A percentile compares a stretch with the other conserved stretches of the same genome.
These are phyloP conservation scores for Rhynchotus rufescens DNA, from an alignment of 2,797 vertebrate species.

Conservation along the genomic window DNA sequence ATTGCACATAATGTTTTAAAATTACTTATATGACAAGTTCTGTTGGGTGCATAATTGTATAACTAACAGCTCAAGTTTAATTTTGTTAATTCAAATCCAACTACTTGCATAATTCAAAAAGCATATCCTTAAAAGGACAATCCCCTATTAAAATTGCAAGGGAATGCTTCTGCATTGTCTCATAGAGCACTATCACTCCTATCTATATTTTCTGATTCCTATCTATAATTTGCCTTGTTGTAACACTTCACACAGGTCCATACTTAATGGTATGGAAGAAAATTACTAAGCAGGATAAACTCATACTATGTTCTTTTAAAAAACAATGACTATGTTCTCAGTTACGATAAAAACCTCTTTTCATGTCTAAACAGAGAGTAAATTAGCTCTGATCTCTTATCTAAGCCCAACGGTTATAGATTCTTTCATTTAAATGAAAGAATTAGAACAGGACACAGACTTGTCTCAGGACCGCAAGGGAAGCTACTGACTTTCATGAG, in stretches of 20 bases:
- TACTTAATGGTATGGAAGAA: background rate
- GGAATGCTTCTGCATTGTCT: background rate
- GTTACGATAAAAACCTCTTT: conserved; percentile 30
- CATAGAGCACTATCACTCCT: background rate
- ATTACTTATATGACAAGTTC: background rate
- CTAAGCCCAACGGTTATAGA: conserved; percentile 5
- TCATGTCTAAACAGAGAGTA: conserved; percentile 7
- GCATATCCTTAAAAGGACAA: background rate
- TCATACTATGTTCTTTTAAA: background rate
- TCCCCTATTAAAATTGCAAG: conserved; percentile 17
- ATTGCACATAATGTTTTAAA: no score
- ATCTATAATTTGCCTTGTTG: background rate
- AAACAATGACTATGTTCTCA: conserved; percentile 8
- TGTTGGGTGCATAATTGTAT: background rate
- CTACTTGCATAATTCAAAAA: background rate
- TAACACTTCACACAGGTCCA: background rate
- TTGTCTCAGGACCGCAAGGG: background rate
- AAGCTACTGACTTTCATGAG: background rate
- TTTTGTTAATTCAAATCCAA: conserved; percentile 6
- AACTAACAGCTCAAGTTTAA: background rate
- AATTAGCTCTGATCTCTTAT: conserved; percentile 29
- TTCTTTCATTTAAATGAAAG: conserved; percentile 4
- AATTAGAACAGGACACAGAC: background rate
- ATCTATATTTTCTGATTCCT: conserved; percentile 2
- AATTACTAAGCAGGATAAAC: background rate